Evolutionary conservation across 2,113 vertebrate genomes (phyloP).

Genomic region (Machaerirhynchus nigripectus): DNA sequence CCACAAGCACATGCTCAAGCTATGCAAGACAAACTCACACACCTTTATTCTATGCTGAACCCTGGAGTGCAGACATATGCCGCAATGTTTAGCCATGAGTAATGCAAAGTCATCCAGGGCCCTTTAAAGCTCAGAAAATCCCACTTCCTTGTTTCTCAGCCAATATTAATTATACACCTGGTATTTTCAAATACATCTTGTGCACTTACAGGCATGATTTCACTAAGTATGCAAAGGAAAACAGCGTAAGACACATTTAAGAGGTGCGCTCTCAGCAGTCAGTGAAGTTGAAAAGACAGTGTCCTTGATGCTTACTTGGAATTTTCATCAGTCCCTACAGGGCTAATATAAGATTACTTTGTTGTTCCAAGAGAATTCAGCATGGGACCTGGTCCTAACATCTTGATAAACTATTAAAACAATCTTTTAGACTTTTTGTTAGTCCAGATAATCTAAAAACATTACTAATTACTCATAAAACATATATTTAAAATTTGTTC

Average conservation of each 20-base stretch:
- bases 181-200: neutral
- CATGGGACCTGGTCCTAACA: neutral
- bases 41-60: neutral
- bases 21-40: neutral
- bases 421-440: neutral
- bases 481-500: neutral
- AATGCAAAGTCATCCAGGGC: neutral
- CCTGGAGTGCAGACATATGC: neutral
- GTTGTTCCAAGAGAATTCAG: neutral
- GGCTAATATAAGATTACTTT: neutral
- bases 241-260: neutral
- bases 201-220: neutral
- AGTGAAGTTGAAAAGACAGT: neutral
- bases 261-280: neutral
- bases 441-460: neutral
- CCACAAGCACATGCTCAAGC: neutral
- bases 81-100: neutral
- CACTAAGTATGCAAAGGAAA: neutral
- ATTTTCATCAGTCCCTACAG: neutral
- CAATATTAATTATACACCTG: neutral
- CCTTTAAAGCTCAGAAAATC: neutral
- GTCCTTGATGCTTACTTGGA: neutral
- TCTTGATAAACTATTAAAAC: neutral
- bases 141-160: neutral
- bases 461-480: neutral